A percentile compares a stretch with the other conserved stretches of the same genome.
These are phyloP conservation scores for Falco cherrug DNA, from an alignment of 2,797 vertebrate genomes.

Conservation along the genomic window DNA sequence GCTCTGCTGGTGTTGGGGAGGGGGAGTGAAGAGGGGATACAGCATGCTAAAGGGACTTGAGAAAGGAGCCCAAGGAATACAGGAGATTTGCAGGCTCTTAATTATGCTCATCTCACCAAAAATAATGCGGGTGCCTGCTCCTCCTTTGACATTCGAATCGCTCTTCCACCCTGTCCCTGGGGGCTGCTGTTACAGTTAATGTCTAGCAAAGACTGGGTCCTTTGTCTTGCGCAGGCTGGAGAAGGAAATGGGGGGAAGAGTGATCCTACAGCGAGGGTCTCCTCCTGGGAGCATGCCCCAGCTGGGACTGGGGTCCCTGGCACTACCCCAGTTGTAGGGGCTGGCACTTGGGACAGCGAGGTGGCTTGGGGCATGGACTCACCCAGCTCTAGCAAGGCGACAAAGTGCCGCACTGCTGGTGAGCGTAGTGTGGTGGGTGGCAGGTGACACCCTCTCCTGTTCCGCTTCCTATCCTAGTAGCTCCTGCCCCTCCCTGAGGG, in stretches of 20 bases:
- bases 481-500: accelerated
- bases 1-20: background rate
- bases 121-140: background rate
- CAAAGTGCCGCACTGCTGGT: accelerated
- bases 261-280: background rate
- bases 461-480: accelerated
- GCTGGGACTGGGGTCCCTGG: background rate
- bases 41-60: background rate
- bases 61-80: background rate
- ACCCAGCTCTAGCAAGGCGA: background rate
- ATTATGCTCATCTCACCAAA: background rate
- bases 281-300: background rate
- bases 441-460: background rate
- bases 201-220: background rate
- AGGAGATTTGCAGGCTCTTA: background rate
- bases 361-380: background rate
- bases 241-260: background rate
- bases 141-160: background rate
- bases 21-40: background rate
- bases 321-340: accelerated
- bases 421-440: accelerated
- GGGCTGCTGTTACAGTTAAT: background rate
- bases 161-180: background rate
- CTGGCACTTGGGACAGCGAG: accelerated
- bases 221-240: background rate